Conservation (phyloP, 1,140 invertebrate genomes). For the Propsilocerus akamusi region DNA sequence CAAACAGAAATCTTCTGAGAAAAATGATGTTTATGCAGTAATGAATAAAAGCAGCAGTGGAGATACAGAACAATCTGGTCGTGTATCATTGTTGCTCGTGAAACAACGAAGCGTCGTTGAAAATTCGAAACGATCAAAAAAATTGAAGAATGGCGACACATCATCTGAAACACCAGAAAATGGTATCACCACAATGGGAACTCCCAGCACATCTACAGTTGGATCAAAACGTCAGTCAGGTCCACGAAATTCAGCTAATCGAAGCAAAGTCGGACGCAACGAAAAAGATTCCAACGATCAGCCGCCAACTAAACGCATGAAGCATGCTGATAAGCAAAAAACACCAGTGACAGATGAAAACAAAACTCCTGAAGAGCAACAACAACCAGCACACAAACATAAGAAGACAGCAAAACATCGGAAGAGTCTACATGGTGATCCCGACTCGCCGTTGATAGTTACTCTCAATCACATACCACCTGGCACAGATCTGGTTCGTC, state of each 20-base stretch:
- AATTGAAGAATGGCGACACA: neutral
- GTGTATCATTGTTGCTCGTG: neutral
- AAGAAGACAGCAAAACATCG: slow-evolving; percentile 11
- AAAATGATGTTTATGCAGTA: neutral
- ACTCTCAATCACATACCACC: too few species aligned
- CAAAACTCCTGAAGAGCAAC: slow-evolving; percentile 12
- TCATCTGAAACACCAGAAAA: neutral
- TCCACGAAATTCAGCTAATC: neutral
- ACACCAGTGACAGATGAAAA: slow-evolving; percentile 19
- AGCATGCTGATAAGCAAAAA: slow-evolving; percentile 20
- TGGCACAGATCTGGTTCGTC: too few species aligned
- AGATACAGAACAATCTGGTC: neutral
- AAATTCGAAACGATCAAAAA: neutral
- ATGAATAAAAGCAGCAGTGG: neutral
- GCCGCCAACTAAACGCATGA: neutral
- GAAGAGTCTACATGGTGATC: slow-evolving; percentile 10
- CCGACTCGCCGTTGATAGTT: too few species aligned
- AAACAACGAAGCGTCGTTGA: neutral
- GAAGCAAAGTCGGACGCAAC: neutral
- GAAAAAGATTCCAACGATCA: neutral
- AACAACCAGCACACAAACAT: slow-evolving; percentile 9
- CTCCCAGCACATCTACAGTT: neutral
- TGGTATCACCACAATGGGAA: neutral
- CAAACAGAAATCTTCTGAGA: neutral
- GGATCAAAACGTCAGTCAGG: neutral